These are phyloP conservation scores for Calycopis cecrops DNA, from an alignment of 1,140 invertebrate genomes.

Conservation along the genomic window DNA sequence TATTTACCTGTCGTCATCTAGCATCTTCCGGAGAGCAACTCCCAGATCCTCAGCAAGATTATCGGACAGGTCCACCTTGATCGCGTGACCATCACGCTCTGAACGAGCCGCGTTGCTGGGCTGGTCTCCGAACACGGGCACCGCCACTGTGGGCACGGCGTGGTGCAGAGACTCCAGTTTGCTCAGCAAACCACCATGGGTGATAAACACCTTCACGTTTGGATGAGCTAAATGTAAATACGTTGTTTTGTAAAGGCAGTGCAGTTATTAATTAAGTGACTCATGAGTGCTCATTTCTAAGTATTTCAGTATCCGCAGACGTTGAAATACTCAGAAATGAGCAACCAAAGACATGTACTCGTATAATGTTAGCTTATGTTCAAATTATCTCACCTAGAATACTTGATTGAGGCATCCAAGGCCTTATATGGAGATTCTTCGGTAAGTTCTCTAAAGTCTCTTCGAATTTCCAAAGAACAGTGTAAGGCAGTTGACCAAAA, in stretches of 20 bases:
- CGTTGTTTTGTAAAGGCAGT: too few relatives aligned
- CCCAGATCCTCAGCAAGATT: conserved; percentile 25
- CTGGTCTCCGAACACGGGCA: conserved; percentile 79
- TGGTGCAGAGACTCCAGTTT: conserved; percentile 76
- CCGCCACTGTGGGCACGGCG: conserved; percentile 76
- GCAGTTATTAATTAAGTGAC: too few relatives aligned
- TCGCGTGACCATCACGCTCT: conserved; percentile 23
- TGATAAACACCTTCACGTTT: conserved; percentile 76
- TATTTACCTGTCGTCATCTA: conserved; percentile 34
- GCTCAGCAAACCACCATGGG: conserved; percentile 79
- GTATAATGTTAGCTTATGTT: too few relatives aligned
- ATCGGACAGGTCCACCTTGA: conserved; percentile 21
- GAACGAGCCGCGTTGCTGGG: conserved; percentile 28
- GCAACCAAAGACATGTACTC: too few relatives aligned
- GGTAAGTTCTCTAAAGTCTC: conserved; percentile 1
- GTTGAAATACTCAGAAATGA: too few relatives aligned
- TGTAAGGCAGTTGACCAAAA: background rate
- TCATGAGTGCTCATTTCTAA: too few relatives aligned
- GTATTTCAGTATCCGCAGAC: too few relatives aligned
- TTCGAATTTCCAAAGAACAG: conserved; percentile 10
- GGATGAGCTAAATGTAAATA: conserved; percentile 34
- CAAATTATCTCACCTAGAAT: conserved; percentile 1
- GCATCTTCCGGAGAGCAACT: conserved; percentile 27
- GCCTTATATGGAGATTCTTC: conserved; percentile 1
- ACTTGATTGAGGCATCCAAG: conserved; percentile 9